Conservation (phyloP, 2,888 invertebrate species). For the Helobdella robusta region DNA sequence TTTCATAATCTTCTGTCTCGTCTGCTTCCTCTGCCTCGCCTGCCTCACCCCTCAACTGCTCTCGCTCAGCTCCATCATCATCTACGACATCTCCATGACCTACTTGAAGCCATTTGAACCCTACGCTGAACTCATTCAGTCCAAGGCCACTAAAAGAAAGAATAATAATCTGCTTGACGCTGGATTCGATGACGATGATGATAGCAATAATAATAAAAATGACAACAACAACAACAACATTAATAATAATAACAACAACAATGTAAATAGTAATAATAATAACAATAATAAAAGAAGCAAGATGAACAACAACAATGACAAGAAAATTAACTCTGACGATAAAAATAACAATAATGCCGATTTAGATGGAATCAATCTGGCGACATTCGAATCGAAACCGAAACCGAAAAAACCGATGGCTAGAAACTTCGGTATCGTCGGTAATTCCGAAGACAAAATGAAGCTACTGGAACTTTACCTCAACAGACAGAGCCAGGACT, state of each 20-base stretch:
- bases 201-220: no score
- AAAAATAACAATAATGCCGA: not conserved
- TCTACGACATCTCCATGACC: constrained; percentile 37
- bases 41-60: constrained; percentile 33
- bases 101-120: constrained; percentile 34
- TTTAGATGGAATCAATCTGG: not conserved
- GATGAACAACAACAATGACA: no score
- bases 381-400: not conserved
- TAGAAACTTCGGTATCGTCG: not conserved
- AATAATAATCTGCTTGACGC: no score
- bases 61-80: constrained; percentile 33
- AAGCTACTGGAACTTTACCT: constrained; percentile 8
- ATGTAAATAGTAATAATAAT: no score
- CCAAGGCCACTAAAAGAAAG: no score
- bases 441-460: not conserved
- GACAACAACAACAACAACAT: no score
- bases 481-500: not conserved
- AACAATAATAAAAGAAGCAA: no score
- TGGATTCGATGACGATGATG: no score
- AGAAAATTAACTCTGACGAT: no score
- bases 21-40: constrained; percentile 28
- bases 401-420: not conserved
- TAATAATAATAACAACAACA: no score
- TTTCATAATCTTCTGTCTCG: constrained; percentile 33
- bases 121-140: no score